Conservation (phyloP, 2,113 vertebrate genomes). For the Mesembrinibis cayennensis region DNA sequence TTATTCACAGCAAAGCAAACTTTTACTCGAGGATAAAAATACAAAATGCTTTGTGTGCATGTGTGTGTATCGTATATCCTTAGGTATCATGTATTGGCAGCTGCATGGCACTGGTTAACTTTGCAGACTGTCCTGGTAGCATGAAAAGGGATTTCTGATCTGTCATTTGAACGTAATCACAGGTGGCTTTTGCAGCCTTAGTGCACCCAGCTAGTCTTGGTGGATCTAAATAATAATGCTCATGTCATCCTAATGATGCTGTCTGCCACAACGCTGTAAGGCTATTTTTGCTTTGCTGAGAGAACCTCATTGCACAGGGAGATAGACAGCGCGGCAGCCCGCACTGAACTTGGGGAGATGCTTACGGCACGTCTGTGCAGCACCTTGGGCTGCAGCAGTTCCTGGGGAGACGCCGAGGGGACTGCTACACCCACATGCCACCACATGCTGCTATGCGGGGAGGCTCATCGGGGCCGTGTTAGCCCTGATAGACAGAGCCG, state of each 20-base stretch:
- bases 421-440: fast-evolving
- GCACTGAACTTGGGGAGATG: background rate
- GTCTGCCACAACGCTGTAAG: background rate
- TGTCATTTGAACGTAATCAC: background rate
- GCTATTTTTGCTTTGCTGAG: background rate
- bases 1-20: constrained; percentile 4
- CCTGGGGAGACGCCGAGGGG: fast-evolving
- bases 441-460: fast-evolving
- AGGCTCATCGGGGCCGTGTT: fast-evolving
- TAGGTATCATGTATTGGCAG: background rate
- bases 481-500: background rate
- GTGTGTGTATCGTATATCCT: background rate
- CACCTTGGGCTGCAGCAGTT: background rate
- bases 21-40: constrained; percentile 5
- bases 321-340: fast-evolving
- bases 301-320: fast-evolving
- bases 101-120: background rate
- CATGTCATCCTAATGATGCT: background rate
- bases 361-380: fast-evolving
- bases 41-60: background rate
- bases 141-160: background rate
- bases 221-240: background rate
- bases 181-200: background rate
- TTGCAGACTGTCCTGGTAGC: background rate
- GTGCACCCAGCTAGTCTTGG: background rate